phyloP scores from a whole-genome alignment of 1,140 invertebrate species.

The Bombyx mori region ASM3026992v2 NC_085128.1:16352001-16352500 shows the following conservation, averaged over 20 bases:
- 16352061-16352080: constrained; percentile 5
- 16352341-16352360: constrained; percentile 18
- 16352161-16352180: too few relatives aligned
- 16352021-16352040: constrained; percentile 20
- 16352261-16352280: constrained; percentile 36
- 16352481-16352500: constrained; percentile 39
- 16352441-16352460: too few relatives aligned
- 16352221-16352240: too few relatives aligned
- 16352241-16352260: too few relatives aligned
- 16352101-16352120: constrained; percentile 5
- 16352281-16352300: constrained; percentile 63
- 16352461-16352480: constrained; percentile 52
- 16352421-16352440: constrained; percentile 62
- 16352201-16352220: too few relatives aligned
- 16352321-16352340: constrained; percentile 24
- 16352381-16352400: constrained; percentile 59
- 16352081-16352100: constrained; percentile 8
- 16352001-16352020: constrained; percentile 17
- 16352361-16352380: constrained; percentile 31
- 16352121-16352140: not conserved
- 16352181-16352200: too few relatives aligned
- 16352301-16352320: constrained; percentile 38
- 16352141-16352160: too few relatives aligned
- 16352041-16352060: constrained; percentile 5
- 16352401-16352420: constrained; percentile 68